Evolutionary conservation across 1,140 invertebrate species (phyloP), one percentile per base, ranked within the genome.

Genomic region (Diachasmimorpha longicaudata): DNA sequence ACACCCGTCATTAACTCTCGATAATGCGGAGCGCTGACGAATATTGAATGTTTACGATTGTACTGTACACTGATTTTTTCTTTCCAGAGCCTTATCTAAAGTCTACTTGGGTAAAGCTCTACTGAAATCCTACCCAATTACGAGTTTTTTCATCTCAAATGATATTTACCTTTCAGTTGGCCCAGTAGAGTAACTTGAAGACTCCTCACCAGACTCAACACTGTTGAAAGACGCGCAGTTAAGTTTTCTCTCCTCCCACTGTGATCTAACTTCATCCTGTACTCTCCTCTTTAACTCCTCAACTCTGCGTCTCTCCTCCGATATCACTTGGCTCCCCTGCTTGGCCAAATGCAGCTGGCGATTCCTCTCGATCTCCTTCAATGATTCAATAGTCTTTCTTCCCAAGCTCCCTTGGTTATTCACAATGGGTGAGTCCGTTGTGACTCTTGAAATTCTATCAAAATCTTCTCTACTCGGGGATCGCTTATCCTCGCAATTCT

Each of bases 311-410:
- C 95, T 90, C 87, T 97, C 96, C 83, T 97, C 94, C 83, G 97
- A 96, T 82, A 98, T 96, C 52, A 98, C 95, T 91, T 96, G 93
- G 81, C 94, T 95, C 72, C 95, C 95, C 94, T 97, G 95, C 86
- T 97, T 95, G 74, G 95, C 95, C 81, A 98, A 91, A 90, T 96
- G 93, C 77, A 95, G 90, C 81, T 96, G 93, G 58, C 96, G 90
- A 86, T 96, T 96, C 84, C 94, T 92, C 86, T 97, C 96, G 74
- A 97, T 96, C 90, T 97, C 96, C 87, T 94, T 94, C 37, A 97
- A 90, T 79, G 95, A 97, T 78, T 96, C 95, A 69, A 96, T 92
- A n/a, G 96, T 96, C 82, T 95, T 94, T 78, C 93, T 92, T 19
- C 95, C 95, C 52, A 95, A 89, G 39, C 93, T 93, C 75, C 89